Percentiles rank a stretch among this genome's conserved stretches.
phyloP scores from a whole-genome alignment of 2,113 vertebrate species.

The Notarius quadriscutis region DNA sequence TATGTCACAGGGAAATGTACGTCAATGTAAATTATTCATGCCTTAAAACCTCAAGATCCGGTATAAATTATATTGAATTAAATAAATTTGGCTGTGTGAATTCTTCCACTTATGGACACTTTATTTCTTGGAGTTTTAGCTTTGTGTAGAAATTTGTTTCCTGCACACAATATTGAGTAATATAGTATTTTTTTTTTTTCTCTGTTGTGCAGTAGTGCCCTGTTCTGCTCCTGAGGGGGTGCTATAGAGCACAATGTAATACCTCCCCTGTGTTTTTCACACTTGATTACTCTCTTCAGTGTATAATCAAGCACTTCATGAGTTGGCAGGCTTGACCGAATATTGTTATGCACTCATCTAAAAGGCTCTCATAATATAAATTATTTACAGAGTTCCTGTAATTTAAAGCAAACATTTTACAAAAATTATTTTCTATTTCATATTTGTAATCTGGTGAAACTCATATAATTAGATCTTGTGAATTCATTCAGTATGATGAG shows the following conservation, averaged over 20 bases:
- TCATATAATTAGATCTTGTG: neutral
- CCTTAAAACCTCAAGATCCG: conserved; percentile 60
- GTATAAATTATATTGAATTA: conserved; percentile 59
- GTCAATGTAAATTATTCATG: conserved; percentile 62
- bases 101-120: conserved; percentile 53
- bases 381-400: neutral
- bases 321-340: neutral
- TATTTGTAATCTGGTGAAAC: neutral
- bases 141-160: neutral
- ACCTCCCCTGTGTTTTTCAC: conserved; percentile 7
- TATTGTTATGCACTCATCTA: neutral
- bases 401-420: neutral
- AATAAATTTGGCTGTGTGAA: conserved; percentile 59
- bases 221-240: neutral
- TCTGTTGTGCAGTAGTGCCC: neutral
- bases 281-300: conserved; percentile 12
- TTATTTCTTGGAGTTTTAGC: conserved; percentile 25
- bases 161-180: neutral
- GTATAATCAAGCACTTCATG: conserved; percentile 33
- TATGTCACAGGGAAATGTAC: conserved; percentile 55
- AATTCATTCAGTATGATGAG: neutral
- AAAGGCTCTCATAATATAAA: neutral
- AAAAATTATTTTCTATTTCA: neutral
- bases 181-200: neutral
- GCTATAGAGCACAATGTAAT: neutral